Evolutionary conservation across 2,888 invertebrate genomes (phyloP), one percentile per base, ranked within the genome.

Genomic region (Ormyrus nitidulus): DNA sequence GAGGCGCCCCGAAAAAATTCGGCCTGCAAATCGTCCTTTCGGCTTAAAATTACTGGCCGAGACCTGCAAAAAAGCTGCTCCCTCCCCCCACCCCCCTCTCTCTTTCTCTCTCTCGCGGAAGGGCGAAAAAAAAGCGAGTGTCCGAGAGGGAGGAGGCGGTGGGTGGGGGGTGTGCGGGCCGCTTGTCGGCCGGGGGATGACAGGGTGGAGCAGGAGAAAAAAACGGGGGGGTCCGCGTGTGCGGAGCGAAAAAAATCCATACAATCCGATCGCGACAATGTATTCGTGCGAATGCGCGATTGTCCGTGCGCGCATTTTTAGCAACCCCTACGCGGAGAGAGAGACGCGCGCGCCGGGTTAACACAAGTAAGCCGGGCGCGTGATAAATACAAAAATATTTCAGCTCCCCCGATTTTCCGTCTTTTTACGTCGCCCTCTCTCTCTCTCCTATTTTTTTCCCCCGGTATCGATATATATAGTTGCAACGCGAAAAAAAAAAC

Each of bases 241-340:
- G 86, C 87, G 87, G 87, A 86, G 86, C 86, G 87, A 87, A 88
- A 89, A 90, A 90, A 90, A 90, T 90, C 90, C 90, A 90, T 90
- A 90, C 89, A 89, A 90, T 89, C 90, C 88, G 88, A 90, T 90
- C 88, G 89, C 79, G 86, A 89, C 89, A 90, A 90, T 90, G 88
- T 90, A 87, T 89, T 88, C 87, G 88, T 89, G 88, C 87, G 88
- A 89, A 87, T 87, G 89, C 86, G 88, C 87, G 86, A 89, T 89
- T 88, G 88, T 87, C 87, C 87, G 86, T 87, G 87, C 86, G 86
- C 87, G 86, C 88, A 87, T 87, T 83, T 84, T 83, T 83, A 79
- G 49, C 61, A 59, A 7, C 19, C 9, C 46, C 59, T 48, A 6
- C 54, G 58, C 59, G 19, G 34, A 44, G 54, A 19, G 19, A 11